Base-by-base conservation (phyloP, 1,140 invertebrate genomes). In the Akabosia matsudoensis region DNA sequence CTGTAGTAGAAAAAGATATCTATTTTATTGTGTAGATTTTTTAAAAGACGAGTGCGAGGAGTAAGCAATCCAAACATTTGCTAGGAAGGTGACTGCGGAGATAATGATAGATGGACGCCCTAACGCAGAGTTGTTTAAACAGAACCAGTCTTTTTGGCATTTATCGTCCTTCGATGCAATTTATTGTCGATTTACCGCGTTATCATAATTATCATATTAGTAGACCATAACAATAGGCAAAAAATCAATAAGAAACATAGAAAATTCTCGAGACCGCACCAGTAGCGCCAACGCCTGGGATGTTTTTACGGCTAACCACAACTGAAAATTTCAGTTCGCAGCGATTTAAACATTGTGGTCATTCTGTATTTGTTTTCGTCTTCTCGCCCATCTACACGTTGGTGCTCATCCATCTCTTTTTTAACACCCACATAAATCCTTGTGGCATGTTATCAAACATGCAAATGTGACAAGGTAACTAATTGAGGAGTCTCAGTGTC, bases 61-160 rank as follows among this genome's bases (percentile, higher is more conserved):
- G n/a, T n/a, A n/a, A n/a, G n/a, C n/a, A n/a, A n/a, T n/a, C n/a
- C n/a, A n/a, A n/a, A n/a, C n/a, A n/a, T n/a, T n/a, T n/a, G n/a
- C n/a, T n/a, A n/a, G n/a, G n/a, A n/a, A n/a, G n/a, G n/a, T n/a
- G n/a, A n/a, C n/a, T 67, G 31, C 7, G 14, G 14, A 30, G 26
- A 67, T 30, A 67, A 30, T 67, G 61, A 24, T 24, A 67, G 31
- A 67, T 67, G 28, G 61, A 67, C 61, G 61, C 61, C 61, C 10
- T 30, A 24, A 28, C 14, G 28, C 61, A 2, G 61, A 16, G 13
- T 61, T 61, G 18, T 45, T 56, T 56, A 56, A 24, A 22, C 4
- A 67, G 61, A 67, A 61, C 54, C 22, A 31, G 61, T 67, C 61
- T 67, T 67, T 45, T 67, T 67, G 61, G 26, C 61, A 67, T 67